Evolutionary conservation across 2,113 vertebrate species (phyloP), one percentile per base, ranked within the genome.

Genomic region (Protobothrops flavoviridis): DNA sequence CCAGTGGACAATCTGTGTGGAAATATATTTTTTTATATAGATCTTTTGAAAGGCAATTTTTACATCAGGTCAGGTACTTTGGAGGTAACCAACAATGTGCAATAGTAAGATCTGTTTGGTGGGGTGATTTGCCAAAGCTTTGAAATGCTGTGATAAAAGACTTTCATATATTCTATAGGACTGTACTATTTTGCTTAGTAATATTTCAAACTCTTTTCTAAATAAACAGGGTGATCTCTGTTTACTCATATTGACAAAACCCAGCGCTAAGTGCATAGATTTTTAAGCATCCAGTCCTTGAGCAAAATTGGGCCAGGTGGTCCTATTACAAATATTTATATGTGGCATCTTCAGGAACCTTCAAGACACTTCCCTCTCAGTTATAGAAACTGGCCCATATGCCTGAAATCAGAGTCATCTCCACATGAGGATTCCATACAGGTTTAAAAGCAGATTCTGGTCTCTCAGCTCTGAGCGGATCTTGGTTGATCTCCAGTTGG

Each of bases 1-100:
- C 88, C 94, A 95, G 94, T 43, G 85, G 91, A 90, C 4, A 1
- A 45, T 74, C 39, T 1, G 33, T 53, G 86, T 90, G 13, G 52
- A 53, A 91, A 48, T 48, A 81, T 91, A 89, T 74, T 9, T 48
- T 9, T 50, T 15, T 86, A 43, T 3, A 0, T 45, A 1, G 9
- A 0, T 0, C 4, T 43, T 90, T 57, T 59, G 0, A 2, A 52
- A 15, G 5, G 87, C 11, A 43, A 4, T 33, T 0, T n/a, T 20
- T 17, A 9, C 23, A 55, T 20, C 55, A 87, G 33, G 5, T 53
- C 53, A 6, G 33, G 12, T 20, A 56, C 59, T 87, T 69, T 0
- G 55, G 11, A 5, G 57, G 81, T 26, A n/a, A 64, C 52, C 45
- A 6, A 33, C 10, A 57, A 23, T 55, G 26, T 26, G 53, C n/a